Evolutionary conservation across 1,140 invertebrate species (phyloP), one percentile per base, ranked within the genome.

Genomic region (Subanguina moxae): DNA sequence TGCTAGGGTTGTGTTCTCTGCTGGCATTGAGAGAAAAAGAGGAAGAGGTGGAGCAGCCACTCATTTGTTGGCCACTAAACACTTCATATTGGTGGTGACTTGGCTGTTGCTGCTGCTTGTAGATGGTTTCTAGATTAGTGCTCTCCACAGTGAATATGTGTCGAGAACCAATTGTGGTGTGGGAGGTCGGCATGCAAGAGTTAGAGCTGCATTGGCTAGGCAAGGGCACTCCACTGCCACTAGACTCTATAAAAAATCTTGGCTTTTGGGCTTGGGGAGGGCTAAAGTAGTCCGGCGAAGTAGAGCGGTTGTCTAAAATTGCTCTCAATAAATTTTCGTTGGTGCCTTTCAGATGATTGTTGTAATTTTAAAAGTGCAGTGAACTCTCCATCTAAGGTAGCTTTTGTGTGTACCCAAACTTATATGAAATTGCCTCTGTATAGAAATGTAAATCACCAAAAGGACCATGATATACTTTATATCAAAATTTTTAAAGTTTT

Each of bases 121-220:
- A 52, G 17, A 52, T 52, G 15, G 48, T 52, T 3, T 52, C 48
- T 15, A 38, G 11, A 38, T 52, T 52, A 19, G 48, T 52, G 48
- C n/a, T 52, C 48, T 52, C 48, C 48, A 52, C 48, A 8, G n/a
- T 52, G 48, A 52, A 52, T 21, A 52, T 15, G 17, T 52, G 48
- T 15, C 48, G 48, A 5, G 48, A 5, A 25, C 48, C 48, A 52
- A 52, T 25, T 7, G 48, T 25, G 8, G 48, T 52, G 17, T 52
- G 48, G n/a, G 48, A 7, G 48, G 3, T 52, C 3, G 48, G n/a
- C 23, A 25, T 52, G 8, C n/a, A 21, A 25, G 43, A 11, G n/a
- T 52, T 52, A 19, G 23, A 21, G n/a, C 3, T 21, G 48, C 48
- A 52, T 52, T 52, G 48, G 15, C 3, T 21, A 8, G 3, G 3